These are phyloP conservation scores for Antheraea mylitta DNA, from an alignment of 1,140 invertebrate genomes.

Conservation along the genomic window DNA sequence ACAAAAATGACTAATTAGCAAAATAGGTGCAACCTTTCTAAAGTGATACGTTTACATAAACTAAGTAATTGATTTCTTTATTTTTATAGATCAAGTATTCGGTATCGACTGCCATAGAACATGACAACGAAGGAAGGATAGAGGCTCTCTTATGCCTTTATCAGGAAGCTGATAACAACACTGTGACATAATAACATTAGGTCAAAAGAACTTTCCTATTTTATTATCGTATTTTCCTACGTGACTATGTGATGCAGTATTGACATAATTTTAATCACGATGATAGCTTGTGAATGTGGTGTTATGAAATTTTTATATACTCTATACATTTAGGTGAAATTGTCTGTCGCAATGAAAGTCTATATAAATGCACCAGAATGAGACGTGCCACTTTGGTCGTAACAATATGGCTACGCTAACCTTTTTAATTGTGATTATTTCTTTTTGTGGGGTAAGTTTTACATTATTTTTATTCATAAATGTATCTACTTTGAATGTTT, in stretches of 20 bases:
- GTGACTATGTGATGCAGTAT: conserved; percentile 7
- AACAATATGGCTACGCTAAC: conserved; percentile 5
- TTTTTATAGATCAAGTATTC: no score
- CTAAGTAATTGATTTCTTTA: no score
- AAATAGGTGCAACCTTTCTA: no score
- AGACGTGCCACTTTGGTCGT: conserved; percentile 8
- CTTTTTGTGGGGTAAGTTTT: conserved; percentile 8
- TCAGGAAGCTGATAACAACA: not conserved
- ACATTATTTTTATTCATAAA: not conserved
- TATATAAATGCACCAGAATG: conserved; percentile 14
- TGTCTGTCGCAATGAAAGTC: conserved; percentile 9
- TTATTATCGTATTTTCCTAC: conserved; percentile 12
- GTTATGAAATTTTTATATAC: conserved; percentile 8
- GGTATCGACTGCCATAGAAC: not conserved
- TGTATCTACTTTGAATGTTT: no score
- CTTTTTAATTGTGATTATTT: conserved; percentile 7
- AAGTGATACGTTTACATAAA: no score
- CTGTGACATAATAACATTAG: not conserved
- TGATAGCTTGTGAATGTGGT: not conserved
- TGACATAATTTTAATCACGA: not conserved
- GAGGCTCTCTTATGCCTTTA: no score
- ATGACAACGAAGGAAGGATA: not conserved
- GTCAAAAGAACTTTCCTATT: not conserved
- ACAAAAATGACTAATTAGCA: no score
- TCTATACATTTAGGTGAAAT: conserved; percentile 10